phyloP scores from a whole-genome alignment of 2,888 invertebrate genomes.

The Oithona nana region DNA sequence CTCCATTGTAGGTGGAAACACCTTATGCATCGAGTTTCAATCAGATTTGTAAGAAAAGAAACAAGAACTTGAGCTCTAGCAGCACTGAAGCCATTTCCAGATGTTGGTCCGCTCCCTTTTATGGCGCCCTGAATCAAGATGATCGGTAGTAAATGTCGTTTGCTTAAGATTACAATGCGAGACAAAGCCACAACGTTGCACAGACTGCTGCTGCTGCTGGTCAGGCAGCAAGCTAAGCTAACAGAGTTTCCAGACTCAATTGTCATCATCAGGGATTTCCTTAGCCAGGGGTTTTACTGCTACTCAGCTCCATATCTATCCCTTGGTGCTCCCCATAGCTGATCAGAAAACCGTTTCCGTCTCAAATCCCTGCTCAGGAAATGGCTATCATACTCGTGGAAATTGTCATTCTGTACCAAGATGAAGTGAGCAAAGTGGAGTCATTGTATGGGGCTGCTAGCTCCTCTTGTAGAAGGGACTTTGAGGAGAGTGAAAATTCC shows the following conservation, averaged over 20 bases:
- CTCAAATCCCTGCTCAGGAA: background rate
- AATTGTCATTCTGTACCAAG: background rate
- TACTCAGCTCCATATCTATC: too few species aligned
- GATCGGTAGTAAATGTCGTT: slow-evolving; percentile 7
- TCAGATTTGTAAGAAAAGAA: background rate
- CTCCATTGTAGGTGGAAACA: too few species aligned
- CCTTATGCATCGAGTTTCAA: too few species aligned
- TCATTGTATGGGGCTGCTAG: background rate
- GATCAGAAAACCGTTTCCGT: background rate
- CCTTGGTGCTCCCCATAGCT: background rate
- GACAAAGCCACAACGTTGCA: background rate
- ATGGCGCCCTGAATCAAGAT: slow-evolving; percentile 4
- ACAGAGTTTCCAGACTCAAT: background rate
- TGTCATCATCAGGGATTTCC: background rate
- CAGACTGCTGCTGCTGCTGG: too few species aligned
- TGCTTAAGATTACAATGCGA: slow-evolving; percentile 5
- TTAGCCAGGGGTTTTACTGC: too few species aligned
- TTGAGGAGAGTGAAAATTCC: background rate
- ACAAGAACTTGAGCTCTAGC: background rate
- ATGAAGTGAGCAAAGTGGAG: background rate
- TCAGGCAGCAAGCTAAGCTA: too few species aligned
- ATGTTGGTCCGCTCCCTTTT: background rate
- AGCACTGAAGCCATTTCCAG: too few species aligned
- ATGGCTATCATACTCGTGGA: background rate
- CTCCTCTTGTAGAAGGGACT: too few species aligned